These are phyloP conservation scores for Drosophila grimshawi DNA, from an alignment of 1,140 invertebrate genomes.

Conservation along the genomic window DNA sequence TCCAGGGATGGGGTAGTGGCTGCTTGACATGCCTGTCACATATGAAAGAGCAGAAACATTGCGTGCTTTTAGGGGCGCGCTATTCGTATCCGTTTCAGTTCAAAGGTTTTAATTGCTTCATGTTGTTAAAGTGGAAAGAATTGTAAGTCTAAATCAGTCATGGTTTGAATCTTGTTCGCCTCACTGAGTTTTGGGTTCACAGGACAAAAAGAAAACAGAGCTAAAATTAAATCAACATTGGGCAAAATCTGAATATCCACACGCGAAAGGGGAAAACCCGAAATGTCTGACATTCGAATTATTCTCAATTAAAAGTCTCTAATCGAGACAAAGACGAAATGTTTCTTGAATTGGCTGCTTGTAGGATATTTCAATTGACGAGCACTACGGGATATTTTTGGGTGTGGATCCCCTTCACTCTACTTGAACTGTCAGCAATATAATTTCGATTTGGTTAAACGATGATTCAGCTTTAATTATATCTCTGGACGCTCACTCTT, in stretches of 20 bases:
- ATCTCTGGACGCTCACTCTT: slow-evolving; percentile 35
- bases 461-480: slow-evolving; percentile 71
- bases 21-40: slow-evolving; percentile 64
- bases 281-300: slow-evolving; percentile 10
- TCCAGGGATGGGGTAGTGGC: neutral
- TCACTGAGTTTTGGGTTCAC: slow-evolving; percentile 30
- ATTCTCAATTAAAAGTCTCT: slow-evolving; percentile 35
- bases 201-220: slow-evolving; percentile 16
- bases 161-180: slow-evolving; percentile 42
- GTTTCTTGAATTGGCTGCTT: slow-evolving; percentile 7
- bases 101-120: slow-evolving; percentile 55
- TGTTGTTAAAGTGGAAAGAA: slow-evolving; percentile 28
- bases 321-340: slow-evolving; percentile 33
- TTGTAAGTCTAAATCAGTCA: slow-evolving; percentile 32
- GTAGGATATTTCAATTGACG: slow-evolving; percentile 24
- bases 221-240: slow-evolving; percentile 52
- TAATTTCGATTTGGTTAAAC: slow-evolving; percentile 43
- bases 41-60: slow-evolving; percentile 35
- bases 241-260: neutral
- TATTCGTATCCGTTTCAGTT: slow-evolving; percentile 19
- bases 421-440: slow-evolving; percentile 55
- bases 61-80: slow-evolving; percentile 32
- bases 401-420: neutral
- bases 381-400: slow-evolving; percentile 4
- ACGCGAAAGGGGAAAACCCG: slow-evolving; percentile 39